phyloP scores from a whole-genome alignment of 2,888 invertebrate species.

The Eupithecia vulgata region DNA sequence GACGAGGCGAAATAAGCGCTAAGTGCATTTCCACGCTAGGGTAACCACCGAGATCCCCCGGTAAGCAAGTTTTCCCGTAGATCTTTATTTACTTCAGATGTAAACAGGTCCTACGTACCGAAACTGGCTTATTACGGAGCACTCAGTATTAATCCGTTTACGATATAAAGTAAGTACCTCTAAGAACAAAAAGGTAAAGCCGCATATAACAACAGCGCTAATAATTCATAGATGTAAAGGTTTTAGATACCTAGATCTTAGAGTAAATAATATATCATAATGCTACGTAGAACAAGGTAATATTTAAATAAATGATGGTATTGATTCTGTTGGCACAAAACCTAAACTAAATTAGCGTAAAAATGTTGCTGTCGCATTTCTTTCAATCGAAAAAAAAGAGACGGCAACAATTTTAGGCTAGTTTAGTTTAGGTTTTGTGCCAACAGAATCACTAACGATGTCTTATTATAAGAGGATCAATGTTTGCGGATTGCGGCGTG shows the following conservation, averaged over 20 bases:
- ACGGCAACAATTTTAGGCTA: too few species aligned
- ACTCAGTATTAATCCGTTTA: constrained; percentile 18
- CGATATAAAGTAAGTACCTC: background rate
- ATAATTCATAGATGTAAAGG: background rate
- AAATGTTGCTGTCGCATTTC: too few species aligned
- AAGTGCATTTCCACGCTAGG: constrained; percentile 11
- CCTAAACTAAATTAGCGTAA: too few species aligned
- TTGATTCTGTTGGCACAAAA: too few species aligned
- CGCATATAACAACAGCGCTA: background rate
- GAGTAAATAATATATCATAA: background rate
- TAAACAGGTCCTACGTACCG: constrained; percentile 3
- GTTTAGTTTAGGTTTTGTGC: too few species aligned
- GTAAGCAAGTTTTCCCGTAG: constrained; percentile 12
- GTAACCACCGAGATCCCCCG: constrained; percentile 8
- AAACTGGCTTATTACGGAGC: constrained; percentile 21
- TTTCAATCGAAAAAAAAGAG: too few species aligned
- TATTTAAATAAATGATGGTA: background rate
- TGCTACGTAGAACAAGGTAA: background rate
- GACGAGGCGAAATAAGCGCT: background rate
- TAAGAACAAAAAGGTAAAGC: background rate
- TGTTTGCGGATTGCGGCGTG: background rate
- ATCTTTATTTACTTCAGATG: constrained; percentile 14
- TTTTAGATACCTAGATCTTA: background rate
- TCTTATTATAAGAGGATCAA: background rate
- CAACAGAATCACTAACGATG: too few species aligned